Conservation (phyloP, 2,113 vertebrate genomes). For the Montifringilla adamsi region DNA sequence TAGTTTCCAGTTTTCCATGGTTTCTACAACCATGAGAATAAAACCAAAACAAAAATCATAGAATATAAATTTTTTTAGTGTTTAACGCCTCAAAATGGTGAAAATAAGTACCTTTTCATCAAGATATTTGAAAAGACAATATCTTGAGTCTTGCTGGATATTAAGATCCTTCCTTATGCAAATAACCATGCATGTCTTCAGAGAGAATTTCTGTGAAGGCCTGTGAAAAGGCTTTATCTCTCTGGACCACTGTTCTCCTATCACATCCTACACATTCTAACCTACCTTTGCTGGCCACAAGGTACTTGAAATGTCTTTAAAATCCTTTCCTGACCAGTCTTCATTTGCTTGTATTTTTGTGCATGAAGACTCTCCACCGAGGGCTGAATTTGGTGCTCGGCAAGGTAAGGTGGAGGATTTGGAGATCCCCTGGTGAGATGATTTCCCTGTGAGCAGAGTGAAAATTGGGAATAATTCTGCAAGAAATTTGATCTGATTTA, state of each 20-base stretch:
- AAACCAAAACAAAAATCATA: no score
- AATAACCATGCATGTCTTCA: neutral
- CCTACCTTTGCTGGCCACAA: neutral
- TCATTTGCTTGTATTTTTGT: neutral
- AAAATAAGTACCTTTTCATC: neutral
- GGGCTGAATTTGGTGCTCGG: neutral
- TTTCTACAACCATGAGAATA: neutral
- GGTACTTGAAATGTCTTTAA: no score
- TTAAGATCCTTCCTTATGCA: neutral
- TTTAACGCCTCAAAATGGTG: neutral
- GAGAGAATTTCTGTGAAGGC: neutral
- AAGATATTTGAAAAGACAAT: neutral
- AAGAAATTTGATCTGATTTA: neutral
- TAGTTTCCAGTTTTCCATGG: neutral
- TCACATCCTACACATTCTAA: accelerated
- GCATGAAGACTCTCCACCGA: neutral
- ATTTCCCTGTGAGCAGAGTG: neutral
- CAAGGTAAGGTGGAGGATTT: neutral
- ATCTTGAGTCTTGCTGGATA: neutral
- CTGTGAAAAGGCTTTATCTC: neutral
- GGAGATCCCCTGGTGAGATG: neutral
- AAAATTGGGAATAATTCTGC: neutral
- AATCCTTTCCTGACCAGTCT: neutral
- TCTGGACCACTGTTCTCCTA: neutral
- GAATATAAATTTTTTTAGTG: neutral